Conservation (phyloP, 2,113 vertebrate species). For the Felis catus region DNA sequence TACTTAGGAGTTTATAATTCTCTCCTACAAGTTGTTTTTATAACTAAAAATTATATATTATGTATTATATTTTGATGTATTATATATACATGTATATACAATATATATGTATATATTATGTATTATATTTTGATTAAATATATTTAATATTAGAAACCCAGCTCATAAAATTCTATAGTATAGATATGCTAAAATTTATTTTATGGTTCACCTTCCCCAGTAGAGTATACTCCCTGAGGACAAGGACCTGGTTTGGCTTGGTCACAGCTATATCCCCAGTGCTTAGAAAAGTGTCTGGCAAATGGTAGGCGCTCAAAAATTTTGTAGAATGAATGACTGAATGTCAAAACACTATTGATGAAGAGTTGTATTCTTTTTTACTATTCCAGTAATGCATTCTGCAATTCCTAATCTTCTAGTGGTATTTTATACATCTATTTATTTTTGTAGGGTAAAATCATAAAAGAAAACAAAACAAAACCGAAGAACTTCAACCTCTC, state of each 20-base stretch:
- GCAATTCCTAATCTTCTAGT: neutral
- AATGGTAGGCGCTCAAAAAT: neutral
- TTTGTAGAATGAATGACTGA: neutral
- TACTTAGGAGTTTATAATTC: neutral
- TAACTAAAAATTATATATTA: neutral
- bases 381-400: conserved; percentile 22
- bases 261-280: neutral
- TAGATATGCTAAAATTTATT: neutral
- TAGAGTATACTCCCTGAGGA: neutral
- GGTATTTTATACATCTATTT: conserved; percentile 10
- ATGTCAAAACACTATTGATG: neutral
- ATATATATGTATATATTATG: too few species aligned
- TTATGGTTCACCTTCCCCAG: neutral
- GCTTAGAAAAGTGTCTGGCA: neutral
- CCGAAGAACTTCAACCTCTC: neutral
- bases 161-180: neutral
- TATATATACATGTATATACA: too few species aligned
- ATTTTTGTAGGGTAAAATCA: neutral
- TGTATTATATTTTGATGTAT: neutral
- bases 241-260: neutral
- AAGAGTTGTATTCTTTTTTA: neutral
- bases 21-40: neutral
- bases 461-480: neutral
- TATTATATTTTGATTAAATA: neutral
- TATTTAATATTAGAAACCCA: neutral